Evolutionary conservation across 2,888 invertebrate genomes (phyloP), one percentile per base, ranked within the genome.

Genomic region (Meiosimyza platycephala): DNA sequence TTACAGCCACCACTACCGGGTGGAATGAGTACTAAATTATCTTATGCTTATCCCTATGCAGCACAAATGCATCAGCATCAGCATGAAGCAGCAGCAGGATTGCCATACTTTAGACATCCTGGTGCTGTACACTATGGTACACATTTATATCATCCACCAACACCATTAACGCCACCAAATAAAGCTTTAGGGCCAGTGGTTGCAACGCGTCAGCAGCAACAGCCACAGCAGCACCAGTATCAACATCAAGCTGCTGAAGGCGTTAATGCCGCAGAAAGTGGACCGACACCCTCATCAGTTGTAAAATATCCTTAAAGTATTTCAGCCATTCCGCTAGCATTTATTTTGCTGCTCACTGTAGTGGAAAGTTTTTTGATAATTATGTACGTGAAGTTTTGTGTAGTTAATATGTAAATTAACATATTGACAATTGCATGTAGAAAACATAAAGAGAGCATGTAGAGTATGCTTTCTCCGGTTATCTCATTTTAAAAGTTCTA

Each of bases 71-170:
- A 76, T 15, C 74, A 75, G 3, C 80, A 13, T 51, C 51, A 3
- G 3, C 59, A 6, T 40, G 55, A 9, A 65, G 60, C 52, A 65
- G 15, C 67, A 54, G 69, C 57, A 60, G 15, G 55, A 22, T 74
- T 81, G 63, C 82, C 85, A 22, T 82, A 80, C 72, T 82, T 84
- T 69, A 80, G 81, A 48, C 85, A 84, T 79, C 81, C 80, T 66
- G 83, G 82, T 59, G 82, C 83, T 51, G 79, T 85, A 73, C 85
- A 84, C 76, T 86, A 85, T 73, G 84, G 84, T 60, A 81, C 84
- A 66, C 85, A 86, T 77, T 76, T 85, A 60, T 82, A 82, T 73
- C 84, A 85, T 77, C 84, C 83, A 67, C 77, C 79, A 18, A 78
- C 80, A 47, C 75, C 78, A 22, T 68, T 70, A 71, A 70, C 78